These are phyloP conservation scores for Mycteria americana DNA, from an alignment of 2,797 vertebrate genomes.

Conservation along the genomic window DNA sequence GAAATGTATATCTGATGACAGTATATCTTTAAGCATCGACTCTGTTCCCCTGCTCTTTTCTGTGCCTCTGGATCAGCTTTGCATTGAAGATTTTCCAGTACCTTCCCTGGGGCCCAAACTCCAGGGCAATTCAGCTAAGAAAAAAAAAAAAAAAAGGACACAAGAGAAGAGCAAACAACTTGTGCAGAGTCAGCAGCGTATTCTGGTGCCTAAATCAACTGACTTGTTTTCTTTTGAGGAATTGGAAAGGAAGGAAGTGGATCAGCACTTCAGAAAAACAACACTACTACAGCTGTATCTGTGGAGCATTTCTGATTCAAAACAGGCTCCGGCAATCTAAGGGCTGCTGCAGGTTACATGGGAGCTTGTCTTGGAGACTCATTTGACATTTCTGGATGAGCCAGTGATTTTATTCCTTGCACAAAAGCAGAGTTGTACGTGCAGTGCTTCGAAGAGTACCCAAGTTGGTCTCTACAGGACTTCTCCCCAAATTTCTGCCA, in stretches of 20 bases:
- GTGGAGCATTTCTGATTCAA: not conserved
- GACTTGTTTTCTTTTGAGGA: conserved; percentile 43
- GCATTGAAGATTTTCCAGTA: not conserved
- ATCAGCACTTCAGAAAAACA: conserved; percentile 11
- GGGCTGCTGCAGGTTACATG: not conserved
- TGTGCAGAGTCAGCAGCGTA: not conserved
- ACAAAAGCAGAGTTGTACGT: not conserved
- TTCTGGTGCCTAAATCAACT: not conserved
- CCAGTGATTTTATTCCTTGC: not conserved
- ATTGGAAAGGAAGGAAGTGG: not conserved
- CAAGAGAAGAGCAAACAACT: not conserved
- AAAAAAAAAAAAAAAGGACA: not conserved
- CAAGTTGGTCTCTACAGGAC: not conserved
- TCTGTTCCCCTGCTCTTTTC: not conserved
- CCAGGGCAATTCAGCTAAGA: not conserved
- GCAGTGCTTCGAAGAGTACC: not conserved
- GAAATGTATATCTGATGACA: not conserved
- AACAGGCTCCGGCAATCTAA: not conserved
- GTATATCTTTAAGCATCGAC: not conserved
- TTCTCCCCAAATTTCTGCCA: not conserved
- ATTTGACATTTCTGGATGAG: not conserved
- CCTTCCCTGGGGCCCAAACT: not conserved
- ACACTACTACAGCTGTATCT: not conserved
- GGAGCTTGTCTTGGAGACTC: not conserved
- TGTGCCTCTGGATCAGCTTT: not conserved